Conservation (phyloP, 2,888 invertebrate species). For the Papilio elwesi region DNA sequence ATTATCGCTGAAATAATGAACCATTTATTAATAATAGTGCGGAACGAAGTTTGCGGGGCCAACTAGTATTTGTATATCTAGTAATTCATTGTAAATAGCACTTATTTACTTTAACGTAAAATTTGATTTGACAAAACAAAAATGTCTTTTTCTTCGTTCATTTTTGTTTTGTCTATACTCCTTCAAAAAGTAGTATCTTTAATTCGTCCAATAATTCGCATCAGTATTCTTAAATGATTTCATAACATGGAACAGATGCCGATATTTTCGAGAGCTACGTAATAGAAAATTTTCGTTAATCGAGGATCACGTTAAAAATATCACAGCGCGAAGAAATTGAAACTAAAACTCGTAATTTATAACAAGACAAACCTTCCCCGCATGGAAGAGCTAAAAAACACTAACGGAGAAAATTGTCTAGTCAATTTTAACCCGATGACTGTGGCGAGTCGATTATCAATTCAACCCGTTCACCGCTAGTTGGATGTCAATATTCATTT, state of each 20-base stretch:
- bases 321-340: slow-evolving; percentile 12
- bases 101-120: too few relatives aligned
- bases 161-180: not conserved
- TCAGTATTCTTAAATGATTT: not conserved
- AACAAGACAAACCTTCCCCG: slow-evolving; percentile 17
- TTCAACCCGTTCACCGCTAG: slow-evolving; percentile 73
- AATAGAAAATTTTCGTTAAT: slow-evolving; percentile 9
- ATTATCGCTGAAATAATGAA: too few relatives aligned
- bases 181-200: not conserved
- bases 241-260: not conserved
- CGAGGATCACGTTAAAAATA: slow-evolving; percentile 11
- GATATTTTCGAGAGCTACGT: slow-evolving; percentile 2
- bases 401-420: slow-evolving; percentile 26
- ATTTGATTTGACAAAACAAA: too few relatives aligned
- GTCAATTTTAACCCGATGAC: slow-evolving; percentile 43
- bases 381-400: not conserved
- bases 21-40: too few relatives aligned
- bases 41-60: too few relatives aligned
- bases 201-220: not conserved
- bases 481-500: slow-evolving; percentile 83
- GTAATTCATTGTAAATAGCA: too few relatives aligned
- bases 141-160: too few relatives aligned
- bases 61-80: too few relatives aligned
- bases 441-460: slow-evolving; percentile 67
- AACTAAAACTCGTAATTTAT: slow-evolving; percentile 13